Evolutionary conservation across 2,797 vertebrate genomes (phyloP).

Genomic region (Carcharodon carcharias): DNA sequence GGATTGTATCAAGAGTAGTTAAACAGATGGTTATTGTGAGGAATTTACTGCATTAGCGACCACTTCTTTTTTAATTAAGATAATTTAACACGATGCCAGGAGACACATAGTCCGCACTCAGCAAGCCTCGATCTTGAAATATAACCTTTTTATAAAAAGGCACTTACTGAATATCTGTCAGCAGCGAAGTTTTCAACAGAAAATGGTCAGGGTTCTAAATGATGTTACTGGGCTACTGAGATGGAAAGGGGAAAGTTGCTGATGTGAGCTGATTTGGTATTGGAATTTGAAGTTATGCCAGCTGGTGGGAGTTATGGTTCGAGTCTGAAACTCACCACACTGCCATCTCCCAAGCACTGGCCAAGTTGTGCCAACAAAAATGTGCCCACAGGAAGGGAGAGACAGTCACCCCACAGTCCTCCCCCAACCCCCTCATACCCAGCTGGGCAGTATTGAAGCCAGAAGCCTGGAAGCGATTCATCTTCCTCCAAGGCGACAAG

Average conservation of each 20-base stretch:
- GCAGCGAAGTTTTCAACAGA: background rate
- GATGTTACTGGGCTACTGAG: background rate
- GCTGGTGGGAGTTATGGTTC: background rate
- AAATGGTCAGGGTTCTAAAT: background rate
- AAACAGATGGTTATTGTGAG: background rate
- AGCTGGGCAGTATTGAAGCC: background rate
- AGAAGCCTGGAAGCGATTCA: background rate
- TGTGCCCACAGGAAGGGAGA: background rate
- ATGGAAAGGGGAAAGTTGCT: background rate
- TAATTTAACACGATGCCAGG: background rate
- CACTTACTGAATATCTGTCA: background rate
- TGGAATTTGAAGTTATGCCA: background rate
- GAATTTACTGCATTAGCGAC: background rate
- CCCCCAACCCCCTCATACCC: no score
- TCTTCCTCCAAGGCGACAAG: no score
- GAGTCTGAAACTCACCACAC: background rate
- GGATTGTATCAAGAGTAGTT: background rate
- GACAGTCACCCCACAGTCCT: background rate
- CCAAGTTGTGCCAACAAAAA: background rate
- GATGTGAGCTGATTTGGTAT: background rate
- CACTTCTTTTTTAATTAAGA: background rate
- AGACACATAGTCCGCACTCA: background rate
- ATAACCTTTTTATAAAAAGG: background rate
- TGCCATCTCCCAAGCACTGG: background rate
- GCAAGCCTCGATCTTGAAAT: background rate